phyloP scores from a whole-genome alignment of 2,888 invertebrate species.

The Malthinus flaveolus region DNA sequence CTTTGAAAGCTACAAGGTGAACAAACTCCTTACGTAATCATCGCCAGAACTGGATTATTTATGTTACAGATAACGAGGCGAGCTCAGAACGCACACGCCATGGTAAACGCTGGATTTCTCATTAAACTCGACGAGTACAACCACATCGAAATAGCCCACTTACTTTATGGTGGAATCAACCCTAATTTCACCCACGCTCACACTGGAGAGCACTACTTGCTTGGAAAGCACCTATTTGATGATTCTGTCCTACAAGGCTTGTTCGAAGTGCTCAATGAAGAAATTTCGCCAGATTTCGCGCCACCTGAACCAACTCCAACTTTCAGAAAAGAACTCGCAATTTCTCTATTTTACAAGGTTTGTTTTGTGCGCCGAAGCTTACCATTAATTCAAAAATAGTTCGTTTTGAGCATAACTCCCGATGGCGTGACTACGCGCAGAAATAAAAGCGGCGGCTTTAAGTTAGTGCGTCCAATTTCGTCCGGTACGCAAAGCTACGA shows the following conservation, averaged over 20 bases:
- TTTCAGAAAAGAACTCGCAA: conserved; percentile 70
- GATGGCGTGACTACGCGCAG: conserved; percentile 54
- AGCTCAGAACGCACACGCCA: conserved; percentile 72
- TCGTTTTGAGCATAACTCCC: conserved; percentile 62
- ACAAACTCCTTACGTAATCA: background rate
- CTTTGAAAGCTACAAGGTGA: conserved; percentile 11
- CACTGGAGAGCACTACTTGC: conserved; percentile 55
- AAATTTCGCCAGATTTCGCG: conserved; percentile 64
- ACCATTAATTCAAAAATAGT: conserved; percentile 47
- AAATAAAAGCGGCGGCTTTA: conserved; percentile 61
- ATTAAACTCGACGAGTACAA: conserved; percentile 56
- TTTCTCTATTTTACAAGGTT: conserved; percentile 78
- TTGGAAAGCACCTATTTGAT: conserved; percentile 51
- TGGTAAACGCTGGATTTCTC: conserved; percentile 73
- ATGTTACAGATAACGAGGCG: conserved; percentile 67
- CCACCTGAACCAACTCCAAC: conserved; percentile 68
- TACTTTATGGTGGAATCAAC: conserved; percentile 68
- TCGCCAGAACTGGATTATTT: background rate
- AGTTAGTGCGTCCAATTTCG: conserved; percentile 65
- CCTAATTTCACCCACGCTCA: conserved; percentile 57
- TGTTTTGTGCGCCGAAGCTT: background rate
- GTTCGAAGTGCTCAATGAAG: conserved; percentile 55
- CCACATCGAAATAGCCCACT: background rate
- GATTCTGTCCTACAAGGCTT: conserved; percentile 52
- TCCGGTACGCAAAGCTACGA: conserved; percentile 71